phyloP scores from a whole-genome alignment of 53 echinoderm and acorn worm genomes.

The Patiria pectinifera region DNA sequence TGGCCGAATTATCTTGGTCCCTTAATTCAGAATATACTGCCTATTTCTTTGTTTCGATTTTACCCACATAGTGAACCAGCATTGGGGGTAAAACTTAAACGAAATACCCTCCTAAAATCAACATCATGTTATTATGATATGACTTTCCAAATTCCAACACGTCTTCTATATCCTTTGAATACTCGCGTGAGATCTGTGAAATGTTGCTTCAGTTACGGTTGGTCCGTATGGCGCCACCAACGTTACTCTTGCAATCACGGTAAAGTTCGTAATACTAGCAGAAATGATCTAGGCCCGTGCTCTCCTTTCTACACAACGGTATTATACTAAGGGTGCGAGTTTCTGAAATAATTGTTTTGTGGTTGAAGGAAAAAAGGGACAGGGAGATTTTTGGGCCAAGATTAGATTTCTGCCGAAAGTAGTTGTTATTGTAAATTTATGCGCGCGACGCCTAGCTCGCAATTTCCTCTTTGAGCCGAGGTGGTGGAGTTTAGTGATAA shows the following conservation, averaged over 20 bases:
- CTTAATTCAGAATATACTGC: background rate
- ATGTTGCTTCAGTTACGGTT: constrained; percentile 30
- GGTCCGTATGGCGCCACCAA: constrained; percentile 33
- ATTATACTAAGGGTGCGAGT: background rate
- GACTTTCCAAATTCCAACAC: background rate
- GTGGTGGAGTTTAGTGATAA: background rate
- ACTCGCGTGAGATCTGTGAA: background rate
- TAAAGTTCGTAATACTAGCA: background rate
- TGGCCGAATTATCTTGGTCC: background rate
- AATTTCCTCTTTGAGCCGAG: constrained; percentile 26
- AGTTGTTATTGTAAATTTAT: constrained; percentile 47
- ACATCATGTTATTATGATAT: background rate
- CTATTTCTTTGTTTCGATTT: background rate
- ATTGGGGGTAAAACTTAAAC: background rate
- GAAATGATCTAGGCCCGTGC: background rate
- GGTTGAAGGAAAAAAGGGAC: background rate
- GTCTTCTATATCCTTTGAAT: background rate
- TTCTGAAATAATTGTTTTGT: background rate
- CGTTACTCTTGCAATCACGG: background rate
- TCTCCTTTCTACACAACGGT: background rate
- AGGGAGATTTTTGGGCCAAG: background rate
- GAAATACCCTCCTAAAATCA: background rate
- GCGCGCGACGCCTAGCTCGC: constrained; percentile 20
- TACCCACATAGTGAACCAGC: background rate
- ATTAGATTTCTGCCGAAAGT: constrained; percentile 47